Percentiles rank a stretch among this genome's conserved stretches.
Evolutionary conservation across 2,113 vertebrate species (phyloP).

Genomic region (Dendrocopos noguchii): DNA sequence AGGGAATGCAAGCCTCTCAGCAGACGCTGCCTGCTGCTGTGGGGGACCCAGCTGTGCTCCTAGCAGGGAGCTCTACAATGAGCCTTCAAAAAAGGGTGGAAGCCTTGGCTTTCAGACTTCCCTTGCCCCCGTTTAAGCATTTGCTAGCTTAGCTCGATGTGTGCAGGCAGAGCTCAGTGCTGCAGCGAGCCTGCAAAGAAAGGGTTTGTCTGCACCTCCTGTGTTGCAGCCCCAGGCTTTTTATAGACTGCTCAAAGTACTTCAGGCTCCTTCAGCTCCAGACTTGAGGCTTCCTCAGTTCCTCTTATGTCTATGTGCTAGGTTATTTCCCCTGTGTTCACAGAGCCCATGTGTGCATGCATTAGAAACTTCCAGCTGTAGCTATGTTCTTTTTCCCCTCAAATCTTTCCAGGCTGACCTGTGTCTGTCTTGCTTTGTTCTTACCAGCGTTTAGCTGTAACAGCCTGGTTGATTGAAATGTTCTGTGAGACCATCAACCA

Average conservation of each 20-base stretch:
- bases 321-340: not conserved
- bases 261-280: not conserved
- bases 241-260: not conserved
- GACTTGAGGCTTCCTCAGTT: not conserved
- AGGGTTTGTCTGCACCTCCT: not conserved
- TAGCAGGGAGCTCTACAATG: not conserved
- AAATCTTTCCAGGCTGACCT: not conserved
- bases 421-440: not conserved
- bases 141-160: not conserved
- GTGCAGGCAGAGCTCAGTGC: not conserved
- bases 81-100: not conserved
- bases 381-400: not conserved
- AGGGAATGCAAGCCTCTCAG: not conserved
- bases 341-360: rapidly evolving
- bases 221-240: not conserved
- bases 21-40: not conserved
- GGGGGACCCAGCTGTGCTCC: not conserved
- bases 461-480: not conserved
- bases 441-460: not conserved
- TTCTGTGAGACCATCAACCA: not conserved
- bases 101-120: not conserved
- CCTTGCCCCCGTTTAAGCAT: not conserved
- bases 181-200: not conserved
- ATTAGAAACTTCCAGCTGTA: not conserved
- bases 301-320: not conserved